These are phyloP conservation scores for Theropithecus gelada DNA, from an alignment of 2,113 vertebrate genomes.

Conservation along the genomic window DNA sequence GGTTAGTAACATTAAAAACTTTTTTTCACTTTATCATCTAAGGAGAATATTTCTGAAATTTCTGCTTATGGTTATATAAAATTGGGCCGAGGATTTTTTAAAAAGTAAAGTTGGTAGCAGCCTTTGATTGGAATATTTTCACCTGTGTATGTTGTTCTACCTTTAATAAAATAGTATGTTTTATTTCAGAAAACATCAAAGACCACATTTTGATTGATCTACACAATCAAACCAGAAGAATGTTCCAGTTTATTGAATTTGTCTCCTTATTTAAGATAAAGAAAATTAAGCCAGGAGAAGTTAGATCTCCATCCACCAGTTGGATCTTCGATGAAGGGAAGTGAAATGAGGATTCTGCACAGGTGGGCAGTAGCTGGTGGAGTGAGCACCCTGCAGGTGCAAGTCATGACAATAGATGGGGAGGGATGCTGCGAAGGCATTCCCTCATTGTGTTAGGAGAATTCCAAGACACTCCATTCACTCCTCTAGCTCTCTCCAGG, in stretches of 20 bases:
- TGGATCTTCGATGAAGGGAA: not conserved
- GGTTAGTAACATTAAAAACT: not conserved
- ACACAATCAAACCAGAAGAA: not conserved
- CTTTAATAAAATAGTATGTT: not conserved
- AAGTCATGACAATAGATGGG: not conserved
- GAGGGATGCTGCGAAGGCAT: not conserved
- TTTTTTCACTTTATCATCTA: not conserved
- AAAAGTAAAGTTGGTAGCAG: not conserved
- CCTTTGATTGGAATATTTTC: not conserved
- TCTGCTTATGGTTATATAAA: not conserved
- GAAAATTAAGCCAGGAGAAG: not conserved
- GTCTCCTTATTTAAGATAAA: not conserved
- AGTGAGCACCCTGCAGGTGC: accelerated
- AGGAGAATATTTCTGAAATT: slow-evolving; percentile 23
- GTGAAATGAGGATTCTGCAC: not conserved
- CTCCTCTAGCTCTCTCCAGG: not conserved
- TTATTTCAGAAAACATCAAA: not conserved
- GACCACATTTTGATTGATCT: not conserved
- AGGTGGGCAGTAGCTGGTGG: not conserved
- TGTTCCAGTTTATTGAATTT: not conserved
- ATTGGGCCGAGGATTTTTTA: not conserved
- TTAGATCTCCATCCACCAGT: not conserved
- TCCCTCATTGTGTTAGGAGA: accelerated
- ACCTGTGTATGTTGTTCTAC: not conserved
- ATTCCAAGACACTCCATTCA: not conserved